A percentile compares a stretch with the other conserved stretches of the same genome.
phyloP scores from a whole-genome alignment of 2,888 invertebrate species.

The Lasioglossum leucozonium region DNA sequence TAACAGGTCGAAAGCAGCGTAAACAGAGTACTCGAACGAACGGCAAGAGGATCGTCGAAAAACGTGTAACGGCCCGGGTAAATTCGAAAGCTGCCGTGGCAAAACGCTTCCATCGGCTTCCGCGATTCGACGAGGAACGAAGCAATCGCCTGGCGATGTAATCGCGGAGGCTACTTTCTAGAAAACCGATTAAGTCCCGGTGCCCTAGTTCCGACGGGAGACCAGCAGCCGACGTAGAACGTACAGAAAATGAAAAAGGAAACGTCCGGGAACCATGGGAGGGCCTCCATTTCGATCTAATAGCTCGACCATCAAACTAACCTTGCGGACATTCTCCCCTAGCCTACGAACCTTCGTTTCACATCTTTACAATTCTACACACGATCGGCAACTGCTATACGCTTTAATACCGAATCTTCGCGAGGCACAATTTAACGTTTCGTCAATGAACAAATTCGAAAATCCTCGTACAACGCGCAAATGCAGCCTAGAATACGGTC shows the following conservation, averaged over 20 bases:
- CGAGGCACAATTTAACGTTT: not conserved
- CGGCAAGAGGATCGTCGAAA: not conserved
- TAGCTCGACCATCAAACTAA: not conserved
- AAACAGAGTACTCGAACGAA: not conserved
- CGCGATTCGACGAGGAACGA: conserved; percentile 19
- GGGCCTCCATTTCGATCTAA: not conserved
- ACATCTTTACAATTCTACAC: not conserved
- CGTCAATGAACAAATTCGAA: not conserved
- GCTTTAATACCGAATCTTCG: no score
- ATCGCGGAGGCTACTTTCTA: conserved; percentile 34
- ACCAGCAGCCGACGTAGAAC: not conserved
- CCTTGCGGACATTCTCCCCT: not conserved
- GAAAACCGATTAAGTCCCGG: conserved; percentile 6
- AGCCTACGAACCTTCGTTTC: not conserved
- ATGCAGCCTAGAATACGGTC: not conserved
- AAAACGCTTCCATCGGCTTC: not conserved
- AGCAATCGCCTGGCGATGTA: conserved; percentile 1
- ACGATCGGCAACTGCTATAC: not conserved
- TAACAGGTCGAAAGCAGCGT: conserved; percentile 36
- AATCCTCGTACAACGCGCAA: no score
- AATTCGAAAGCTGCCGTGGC: conserved; percentile 34
- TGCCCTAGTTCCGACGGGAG: conserved; percentile 3
- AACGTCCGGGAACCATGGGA: not conserved
- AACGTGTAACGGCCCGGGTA: conserved; percentile 26
- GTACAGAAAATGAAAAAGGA: conserved; percentile 11